Percentiles rank a stretch among this genome's conserved stretches.
Evolutionary conservation across 2,797 vertebrate species (phyloP).

Genomic region (Falco columbarius): DNA sequence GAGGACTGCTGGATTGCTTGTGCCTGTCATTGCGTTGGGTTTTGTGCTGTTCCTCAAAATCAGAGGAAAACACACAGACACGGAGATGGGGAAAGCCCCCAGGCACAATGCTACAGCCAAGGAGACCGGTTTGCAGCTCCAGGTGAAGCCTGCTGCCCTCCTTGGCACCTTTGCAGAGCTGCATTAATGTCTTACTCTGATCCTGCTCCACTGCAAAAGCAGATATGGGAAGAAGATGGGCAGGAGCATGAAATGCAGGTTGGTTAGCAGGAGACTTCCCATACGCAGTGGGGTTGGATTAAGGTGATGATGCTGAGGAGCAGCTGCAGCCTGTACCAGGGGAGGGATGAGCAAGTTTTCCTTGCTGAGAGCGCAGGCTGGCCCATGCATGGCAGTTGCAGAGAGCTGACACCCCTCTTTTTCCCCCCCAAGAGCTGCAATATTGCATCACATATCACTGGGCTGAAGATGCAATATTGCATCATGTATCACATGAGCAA

Average conservation of each 20-base stretch:
- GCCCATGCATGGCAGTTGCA: fast-evolving
- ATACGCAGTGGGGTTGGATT: not conserved
- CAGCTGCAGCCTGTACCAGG: not conserved
- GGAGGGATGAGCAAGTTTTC: not conserved
- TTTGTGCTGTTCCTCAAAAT: not conserved
- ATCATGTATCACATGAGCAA: fast-evolving
- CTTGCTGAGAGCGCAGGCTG: fast-evolving
- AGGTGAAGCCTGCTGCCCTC: not conserved
- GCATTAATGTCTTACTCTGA: not conserved
- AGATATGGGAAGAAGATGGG: not conserved
- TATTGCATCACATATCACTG: fast-evolving
- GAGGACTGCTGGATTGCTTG: not conserved
- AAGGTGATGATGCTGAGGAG: not conserved
- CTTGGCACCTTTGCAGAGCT: not conserved
- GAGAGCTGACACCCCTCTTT: not conserved
- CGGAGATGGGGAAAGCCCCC: not conserved
- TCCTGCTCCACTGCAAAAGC: not conserved
- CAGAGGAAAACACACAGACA: not conserved
- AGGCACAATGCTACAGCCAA: not conserved
- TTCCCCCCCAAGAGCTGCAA: not conserved
- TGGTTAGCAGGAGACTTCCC: not conserved
- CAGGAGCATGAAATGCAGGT: not conserved
- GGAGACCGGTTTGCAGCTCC: fast-evolving
- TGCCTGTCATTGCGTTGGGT: fast-evolving
- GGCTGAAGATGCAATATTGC: not conserved